These are phyloP conservation scores for Cydia splendana DNA, from an alignment of 1,140 invertebrate genomes.

Conservation along the genomic window DNA sequence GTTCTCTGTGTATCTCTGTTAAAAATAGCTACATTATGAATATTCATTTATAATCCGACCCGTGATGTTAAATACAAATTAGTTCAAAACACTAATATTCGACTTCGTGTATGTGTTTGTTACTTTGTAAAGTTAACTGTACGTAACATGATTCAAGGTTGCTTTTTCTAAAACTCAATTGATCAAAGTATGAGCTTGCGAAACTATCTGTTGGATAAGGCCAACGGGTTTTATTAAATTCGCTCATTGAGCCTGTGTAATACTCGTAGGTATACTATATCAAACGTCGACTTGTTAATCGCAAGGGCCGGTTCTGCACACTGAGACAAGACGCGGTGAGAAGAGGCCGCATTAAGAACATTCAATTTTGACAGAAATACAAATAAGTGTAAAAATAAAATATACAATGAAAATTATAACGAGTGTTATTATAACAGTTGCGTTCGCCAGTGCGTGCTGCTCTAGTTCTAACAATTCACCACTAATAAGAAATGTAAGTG, in stretches of 20 bases:
- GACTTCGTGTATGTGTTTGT: not conserved
- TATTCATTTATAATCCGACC: not conserved
- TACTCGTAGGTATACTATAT: too few species aligned
- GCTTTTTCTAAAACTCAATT: not conserved
- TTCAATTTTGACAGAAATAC: not conserved
- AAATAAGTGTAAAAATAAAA: conserved; percentile 35
- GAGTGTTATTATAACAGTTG: not conserved
- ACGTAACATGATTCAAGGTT: not conserved
- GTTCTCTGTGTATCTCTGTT: not conserved
- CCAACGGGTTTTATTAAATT: conserved; percentile 7
- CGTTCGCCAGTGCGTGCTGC: conserved; percentile 1
- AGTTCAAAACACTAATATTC: not conserved
- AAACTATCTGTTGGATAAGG: not conserved
- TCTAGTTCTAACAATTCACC: conserved; percentile 40
- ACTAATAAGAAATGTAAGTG: conserved; percentile 67
- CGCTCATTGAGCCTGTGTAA: conserved; percentile 14
- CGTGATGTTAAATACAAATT: not conserved
- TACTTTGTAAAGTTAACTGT: not conserved
- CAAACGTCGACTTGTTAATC: not conserved
- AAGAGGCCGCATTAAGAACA: not conserved
- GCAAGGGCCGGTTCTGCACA: conserved; percentile 15
- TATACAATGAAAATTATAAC: not conserved
- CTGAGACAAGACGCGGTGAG: not conserved
- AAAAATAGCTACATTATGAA: not conserved
- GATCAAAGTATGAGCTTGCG: not conserved